phyloP scores from a whole-genome alignment of 1,140 invertebrate genomes.

The Cheumatopsyche charites region DNA sequence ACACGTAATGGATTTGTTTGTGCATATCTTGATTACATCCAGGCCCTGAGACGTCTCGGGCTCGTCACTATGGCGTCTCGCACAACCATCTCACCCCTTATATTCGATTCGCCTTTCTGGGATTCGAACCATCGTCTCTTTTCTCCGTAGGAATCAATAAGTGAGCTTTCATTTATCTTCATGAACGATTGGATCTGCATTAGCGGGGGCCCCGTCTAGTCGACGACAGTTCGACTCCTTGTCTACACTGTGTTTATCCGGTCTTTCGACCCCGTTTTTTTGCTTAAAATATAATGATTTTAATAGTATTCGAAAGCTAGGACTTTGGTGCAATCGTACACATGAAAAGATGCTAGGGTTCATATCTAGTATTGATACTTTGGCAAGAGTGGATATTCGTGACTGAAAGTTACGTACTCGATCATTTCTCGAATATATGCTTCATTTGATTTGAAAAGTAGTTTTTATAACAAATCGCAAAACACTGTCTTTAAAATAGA shows the following conservation, averaged over 20 bases:
- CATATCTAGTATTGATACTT: too few species aligned
- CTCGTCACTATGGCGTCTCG: conserved; percentile 17
- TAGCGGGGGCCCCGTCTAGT: neutral
- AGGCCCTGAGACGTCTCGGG: conserved; percentile 26
- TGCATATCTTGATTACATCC: conserved; percentile 44
- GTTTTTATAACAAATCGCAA: too few species aligned
- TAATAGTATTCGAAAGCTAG: too few species aligned
- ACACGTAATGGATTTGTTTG: conserved; percentile 45
- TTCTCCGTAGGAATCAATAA: conserved; percentile 35
- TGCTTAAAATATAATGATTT: too few species aligned
- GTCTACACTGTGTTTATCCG: conserved; percentile 16
- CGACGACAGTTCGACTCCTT: conserved; percentile 18
- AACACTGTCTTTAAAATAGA: too few species aligned
- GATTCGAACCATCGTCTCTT: conserved; percentile 5
- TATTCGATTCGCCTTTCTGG: neutral
- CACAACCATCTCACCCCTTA: neutral
- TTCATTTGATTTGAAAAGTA: too few species aligned
- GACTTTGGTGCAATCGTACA: too few species aligned
- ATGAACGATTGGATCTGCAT: conserved; percentile 40
- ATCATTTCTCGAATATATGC: too few species aligned
- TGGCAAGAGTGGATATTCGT: too few species aligned
- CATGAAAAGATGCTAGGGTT: too few species aligned
- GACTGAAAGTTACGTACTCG: too few species aligned
- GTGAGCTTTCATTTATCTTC: conserved; percentile 38
- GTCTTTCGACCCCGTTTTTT: neutral